Evolutionary conservation across 2,797 vertebrate genomes (phyloP).

Genomic region (Neosilurus mollespiculum): DNA sequence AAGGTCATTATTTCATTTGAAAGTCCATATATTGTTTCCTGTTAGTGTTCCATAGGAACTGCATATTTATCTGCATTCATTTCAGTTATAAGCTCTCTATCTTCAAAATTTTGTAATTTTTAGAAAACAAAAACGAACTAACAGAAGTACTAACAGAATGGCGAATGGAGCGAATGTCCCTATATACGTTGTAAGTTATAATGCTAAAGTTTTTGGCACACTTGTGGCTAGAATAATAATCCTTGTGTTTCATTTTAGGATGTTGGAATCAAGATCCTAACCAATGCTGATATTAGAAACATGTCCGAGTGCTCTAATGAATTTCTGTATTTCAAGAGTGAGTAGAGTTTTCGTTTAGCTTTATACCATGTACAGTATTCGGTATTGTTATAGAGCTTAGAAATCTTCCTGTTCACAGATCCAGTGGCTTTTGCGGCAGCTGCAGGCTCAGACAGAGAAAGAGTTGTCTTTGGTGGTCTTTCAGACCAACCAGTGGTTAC

Average conservation of each 20-base stretch:
- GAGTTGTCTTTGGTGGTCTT: background rate
- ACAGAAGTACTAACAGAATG: too few relatives aligned
- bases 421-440: background rate
- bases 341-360: background rate
- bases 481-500: slow-evolving; percentile 47
- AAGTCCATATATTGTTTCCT: too few relatives aligned
- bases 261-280: slow-evolving; percentile 78
- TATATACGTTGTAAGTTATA: background rate
- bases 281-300: slow-evolving; percentile 77
- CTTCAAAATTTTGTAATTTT: too few relatives aligned
- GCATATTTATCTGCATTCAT: too few relatives aligned
- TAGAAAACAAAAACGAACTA: too few relatives aligned
- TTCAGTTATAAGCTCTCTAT: too few relatives aligned
- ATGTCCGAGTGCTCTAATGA: slow-evolving; percentile 27
- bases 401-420: background rate
- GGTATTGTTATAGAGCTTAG: background rate
- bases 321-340: accelerated
- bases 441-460: too few relatives aligned
- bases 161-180: background rate
- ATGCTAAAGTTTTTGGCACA: background rate
- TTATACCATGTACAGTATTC: background rate
- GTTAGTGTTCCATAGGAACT: too few relatives aligned
- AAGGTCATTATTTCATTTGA: too few relatives aligned
- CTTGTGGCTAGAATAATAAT: background rate
- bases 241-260: slow-evolving; percentile 54